These are phyloP conservation scores for Trichopria drosophilae DNA, from an alignment of 2,888 invertebrate genomes.

Conservation along the genomic window DNA sequence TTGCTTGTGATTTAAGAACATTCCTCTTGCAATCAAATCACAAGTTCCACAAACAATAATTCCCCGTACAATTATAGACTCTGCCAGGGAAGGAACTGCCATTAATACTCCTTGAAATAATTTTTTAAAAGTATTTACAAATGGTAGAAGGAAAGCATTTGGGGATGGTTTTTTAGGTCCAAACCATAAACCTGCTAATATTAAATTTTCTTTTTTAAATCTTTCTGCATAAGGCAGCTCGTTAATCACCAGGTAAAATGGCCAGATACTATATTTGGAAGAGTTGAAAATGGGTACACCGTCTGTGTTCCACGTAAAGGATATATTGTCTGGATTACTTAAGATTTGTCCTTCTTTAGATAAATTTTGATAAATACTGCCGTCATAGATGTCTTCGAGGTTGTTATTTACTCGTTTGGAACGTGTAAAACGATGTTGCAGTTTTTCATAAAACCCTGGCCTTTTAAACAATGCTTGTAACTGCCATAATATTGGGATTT, in stretches of 20 bases:
- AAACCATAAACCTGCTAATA: slow-evolving; percentile 10
- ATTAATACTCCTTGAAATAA: slow-evolving; percentile 2
- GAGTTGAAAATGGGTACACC: slow-evolving; percentile 30
- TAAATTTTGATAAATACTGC: slow-evolving; percentile 25
- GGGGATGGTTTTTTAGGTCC: slow-evolving; percentile 3
- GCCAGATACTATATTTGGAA: slow-evolving; percentile 24
- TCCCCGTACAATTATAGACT: slow-evolving; percentile 1
- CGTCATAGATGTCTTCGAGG: slow-evolving; percentile 33
- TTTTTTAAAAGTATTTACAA: slow-evolving; percentile 1
- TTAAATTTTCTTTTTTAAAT: slow-evolving; percentile 11
- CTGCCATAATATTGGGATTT: too few species aligned
- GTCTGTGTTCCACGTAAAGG: slow-evolving; percentile 32
- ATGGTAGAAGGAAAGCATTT: slow-evolving; percentile 6
- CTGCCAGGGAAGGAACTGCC: not conserved
- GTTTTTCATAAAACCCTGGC: too few species aligned
- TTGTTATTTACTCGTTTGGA: too few species aligned
- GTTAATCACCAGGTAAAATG: slow-evolving; percentile 18
- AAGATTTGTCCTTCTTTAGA: slow-evolving; percentile 13
- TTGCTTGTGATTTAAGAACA: slow-evolving; percentile 9
- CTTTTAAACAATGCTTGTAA: too few species aligned
- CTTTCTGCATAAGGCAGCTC: slow-evolving; percentile 13
- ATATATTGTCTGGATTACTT: slow-evolving; percentile 24
- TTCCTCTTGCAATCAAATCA: slow-evolving; percentile 12
- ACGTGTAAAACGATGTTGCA: too few species aligned
- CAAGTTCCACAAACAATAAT: slow-evolving; percentile 6